Conservation (phyloP, 2,797 vertebrate species). For the Crypturellus tataupa region DNA sequence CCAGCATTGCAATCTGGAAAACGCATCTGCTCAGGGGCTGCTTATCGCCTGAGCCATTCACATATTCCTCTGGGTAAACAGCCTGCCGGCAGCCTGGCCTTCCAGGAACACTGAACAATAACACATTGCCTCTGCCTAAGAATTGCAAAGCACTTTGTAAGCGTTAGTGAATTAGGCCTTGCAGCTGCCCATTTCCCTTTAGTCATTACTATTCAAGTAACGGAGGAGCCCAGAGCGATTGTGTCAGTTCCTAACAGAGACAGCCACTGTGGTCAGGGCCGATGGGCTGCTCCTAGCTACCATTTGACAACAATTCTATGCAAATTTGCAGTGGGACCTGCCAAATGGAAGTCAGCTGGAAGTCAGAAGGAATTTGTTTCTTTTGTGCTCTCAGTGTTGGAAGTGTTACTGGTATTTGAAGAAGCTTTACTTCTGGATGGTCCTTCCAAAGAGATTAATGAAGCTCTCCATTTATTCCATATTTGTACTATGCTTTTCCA, state of each 20-base stretch:
- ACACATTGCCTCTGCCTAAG: not conserved
- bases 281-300: not conserved
- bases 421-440: conserved; percentile 36
- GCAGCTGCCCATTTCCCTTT: conserved; percentile 1
- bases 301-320: not conserved
- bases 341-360: not conserved
- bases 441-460: conserved; percentile 11
- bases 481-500: conserved; percentile 9
- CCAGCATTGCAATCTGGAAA: not conserved
- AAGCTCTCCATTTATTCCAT: conserved; percentile 30
- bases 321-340: not conserved
- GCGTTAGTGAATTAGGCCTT: conserved; percentile 20
- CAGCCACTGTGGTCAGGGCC: not conserved
- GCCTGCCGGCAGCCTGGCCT: conserved; percentile 10
- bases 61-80: conserved; percentile 40
- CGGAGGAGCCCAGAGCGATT: not conserved
- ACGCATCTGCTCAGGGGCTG: not conserved
- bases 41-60: not conserved
- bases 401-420: conserved; percentile 10
- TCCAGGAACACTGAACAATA: conserved; percentile 54
- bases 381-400: not conserved
- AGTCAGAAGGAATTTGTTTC: conserved; percentile 5
- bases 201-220: not conserved
- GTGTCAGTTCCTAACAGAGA: not conserved
- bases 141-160: conserved; percentile 10